These are phyloP conservation scores for Drosophila serrata DNA, from an alignment of 1,140 invertebrate genomes.

Conservation along the genomic window DNA sequence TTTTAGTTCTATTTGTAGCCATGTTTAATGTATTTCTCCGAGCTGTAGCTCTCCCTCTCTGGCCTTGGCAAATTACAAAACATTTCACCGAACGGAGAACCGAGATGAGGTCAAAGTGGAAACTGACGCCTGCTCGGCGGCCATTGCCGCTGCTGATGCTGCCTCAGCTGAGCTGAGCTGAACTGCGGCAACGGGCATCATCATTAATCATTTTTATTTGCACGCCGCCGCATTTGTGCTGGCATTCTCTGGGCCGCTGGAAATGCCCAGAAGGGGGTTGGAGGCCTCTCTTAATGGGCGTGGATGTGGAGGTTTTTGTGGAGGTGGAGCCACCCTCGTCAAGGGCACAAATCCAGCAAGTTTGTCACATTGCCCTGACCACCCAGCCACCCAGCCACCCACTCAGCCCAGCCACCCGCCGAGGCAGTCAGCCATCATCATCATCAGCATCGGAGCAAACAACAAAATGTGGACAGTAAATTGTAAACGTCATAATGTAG, in stretches of 20 bases:
- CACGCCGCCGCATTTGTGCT: conserved; percentile 79
- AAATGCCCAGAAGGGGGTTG: conserved; percentile 60
- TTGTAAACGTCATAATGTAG: conserved; percentile 80
- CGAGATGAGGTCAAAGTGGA: conserved; percentile 45
- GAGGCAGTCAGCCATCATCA: conserved; percentile 56
- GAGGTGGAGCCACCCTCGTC: conserved; percentile 66
- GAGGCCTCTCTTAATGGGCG: conserved; percentile 34
- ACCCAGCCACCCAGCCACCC: conserved; percentile 28
- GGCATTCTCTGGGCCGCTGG: conserved; percentile 72
- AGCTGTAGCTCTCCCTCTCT: too few relatives aligned
- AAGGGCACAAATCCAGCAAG: conserved; percentile 73
- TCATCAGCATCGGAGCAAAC: conserved; percentile 75
- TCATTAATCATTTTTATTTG: conserved; percentile 85
- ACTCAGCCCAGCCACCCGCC: conserved; percentile 36
- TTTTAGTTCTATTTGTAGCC: background rate
- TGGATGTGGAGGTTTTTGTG: too few relatives aligned
- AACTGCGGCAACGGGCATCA: conserved; percentile 75
- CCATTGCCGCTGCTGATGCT: conserved; percentile 55
- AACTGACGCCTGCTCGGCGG: conserved; percentile 71
- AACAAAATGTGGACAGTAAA: conserved; percentile 83
- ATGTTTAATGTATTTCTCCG: background rate
- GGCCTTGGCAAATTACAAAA: conserved; percentile 23
- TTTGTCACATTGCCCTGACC: conserved; percentile 70
- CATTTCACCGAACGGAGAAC: conserved; percentile 29
- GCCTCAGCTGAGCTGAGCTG: conserved; percentile 44